Evolutionary conservation across 1,140 invertebrate genomes (phyloP), one percentile per base, ranked within the genome.

Genomic region (Hylyphantes graminicola): DNA sequence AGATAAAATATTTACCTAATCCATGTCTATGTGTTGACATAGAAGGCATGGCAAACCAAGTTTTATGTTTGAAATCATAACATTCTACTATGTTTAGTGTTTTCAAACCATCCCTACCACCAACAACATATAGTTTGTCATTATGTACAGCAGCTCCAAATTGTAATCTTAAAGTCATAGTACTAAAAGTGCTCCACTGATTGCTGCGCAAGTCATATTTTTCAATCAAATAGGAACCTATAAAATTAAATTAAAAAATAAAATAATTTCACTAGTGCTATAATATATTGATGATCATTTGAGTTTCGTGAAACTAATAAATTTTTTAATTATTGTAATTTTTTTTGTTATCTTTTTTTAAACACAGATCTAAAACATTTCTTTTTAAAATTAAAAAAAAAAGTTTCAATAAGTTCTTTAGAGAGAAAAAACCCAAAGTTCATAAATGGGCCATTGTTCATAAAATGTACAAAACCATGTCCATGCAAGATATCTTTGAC

Each of bases 1-100:
- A 15, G 11, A 51, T 55, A 50, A 65, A 35, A 11, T 57, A 85
- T 87, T 87, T 87, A 93, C 92, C 93, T 85, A 97, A 90, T 10
- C 96, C 96, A 90, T 97, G 96, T 63, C 96, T 91, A 89, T 96
- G 95, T n/a, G 96, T 96, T 82, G 94, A 94, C 96, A 98, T 97
- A 0, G 95, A 92, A 76, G 95, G 94, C 75, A 97, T 90, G 48
- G 93, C 92, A 53, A 92, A 93, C 96, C 90, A 91, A 91, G 90
- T 92, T 87, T 95, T 93, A 19, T 91, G 92, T 73, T 92, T 91
- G 6, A 95, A 94, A 90, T 96, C 94, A 90, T 94, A 97, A 87
- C 94, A 92, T 90, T 95, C 94, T 2, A 95, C 94, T 7, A 94
- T 93, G 87, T 93, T 92, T 55, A 95, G 89, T 88, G 95, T 95